Conservation (phyloP, 2,797 vertebrate species). For the Chloroceryle amazona region DNA sequence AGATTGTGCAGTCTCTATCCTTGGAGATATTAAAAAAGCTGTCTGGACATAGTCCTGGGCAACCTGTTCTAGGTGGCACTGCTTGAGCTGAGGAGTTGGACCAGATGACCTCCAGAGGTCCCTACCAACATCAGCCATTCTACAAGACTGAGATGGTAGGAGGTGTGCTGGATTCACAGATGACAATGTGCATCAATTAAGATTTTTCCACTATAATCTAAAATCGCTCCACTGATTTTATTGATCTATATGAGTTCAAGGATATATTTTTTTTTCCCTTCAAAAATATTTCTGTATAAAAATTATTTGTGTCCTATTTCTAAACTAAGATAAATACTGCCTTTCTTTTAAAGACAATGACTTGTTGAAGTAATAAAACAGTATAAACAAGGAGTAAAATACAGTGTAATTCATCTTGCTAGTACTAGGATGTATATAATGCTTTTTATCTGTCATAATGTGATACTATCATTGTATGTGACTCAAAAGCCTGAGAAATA, state of each 20-base stretch:
- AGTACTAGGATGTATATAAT: background rate
- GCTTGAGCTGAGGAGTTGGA: background rate
- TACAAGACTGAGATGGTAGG: rapidly evolving
- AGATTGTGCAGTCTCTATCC: background rate
- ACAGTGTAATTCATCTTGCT: background rate
- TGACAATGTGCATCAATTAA: background rate
- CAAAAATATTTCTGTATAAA: background rate
- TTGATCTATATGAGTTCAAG: background rate
- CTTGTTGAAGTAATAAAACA: background rate
- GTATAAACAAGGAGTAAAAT: background rate
- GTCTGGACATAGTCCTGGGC: background rate
- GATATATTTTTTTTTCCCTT: background rate
- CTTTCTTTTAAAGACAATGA: background rate
- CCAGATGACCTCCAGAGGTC: background rate
- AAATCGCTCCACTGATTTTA: background rate
- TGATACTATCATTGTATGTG: background rate
- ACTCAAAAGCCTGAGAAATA: constrained; percentile 12
- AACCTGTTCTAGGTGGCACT: background rate
- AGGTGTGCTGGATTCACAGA: background rate
- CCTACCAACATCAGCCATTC: background rate
- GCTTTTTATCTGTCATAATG: background rate
- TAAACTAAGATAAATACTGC: background rate
- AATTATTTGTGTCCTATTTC: background rate
- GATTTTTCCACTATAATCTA: background rate
- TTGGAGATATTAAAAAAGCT: background rate